phyloP scores from a whole-genome alignment of 2,888 invertebrate species.

The Pristionchus japonicus region DNA sequence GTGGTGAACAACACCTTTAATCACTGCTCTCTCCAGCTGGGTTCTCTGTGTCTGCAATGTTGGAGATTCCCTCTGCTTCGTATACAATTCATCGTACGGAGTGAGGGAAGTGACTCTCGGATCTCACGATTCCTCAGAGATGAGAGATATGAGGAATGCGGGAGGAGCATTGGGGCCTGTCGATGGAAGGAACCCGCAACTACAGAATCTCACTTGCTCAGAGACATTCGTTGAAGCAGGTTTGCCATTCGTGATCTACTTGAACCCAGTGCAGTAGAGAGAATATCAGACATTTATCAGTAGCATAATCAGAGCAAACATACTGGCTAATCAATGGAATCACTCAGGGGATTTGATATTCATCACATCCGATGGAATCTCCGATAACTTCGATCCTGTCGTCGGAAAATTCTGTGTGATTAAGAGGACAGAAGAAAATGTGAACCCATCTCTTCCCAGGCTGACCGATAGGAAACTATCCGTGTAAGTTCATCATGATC shows the following conservation, averaged over 20 bases:
- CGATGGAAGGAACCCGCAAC: slow-evolving; percentile 87
- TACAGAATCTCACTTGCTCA: slow-evolving; percentile 86
- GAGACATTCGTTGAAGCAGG: slow-evolving; percentile 84
- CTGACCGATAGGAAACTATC: slow-evolving; percentile 55
- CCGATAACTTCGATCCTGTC: slow-evolving; percentile 92
- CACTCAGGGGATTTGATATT: slow-evolving; percentile 85
- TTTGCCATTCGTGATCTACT: not conserved
- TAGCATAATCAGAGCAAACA: not conserved
- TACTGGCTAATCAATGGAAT: not conserved
- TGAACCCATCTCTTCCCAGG: slow-evolving; percentile 57
- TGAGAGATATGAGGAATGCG: slow-evolving; percentile 90
- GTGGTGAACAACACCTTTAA: not conserved
- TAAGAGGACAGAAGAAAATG: slow-evolving; percentile 62
- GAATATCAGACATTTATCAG: not conserved
- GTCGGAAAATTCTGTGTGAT: slow-evolving; percentile 86
- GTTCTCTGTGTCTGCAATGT: slow-evolving; percentile 90
- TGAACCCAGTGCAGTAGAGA: not conserved
- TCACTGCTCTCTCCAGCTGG: slow-evolving; percentile 72
- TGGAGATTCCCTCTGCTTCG: slow-evolving; percentile 90
- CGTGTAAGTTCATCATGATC: slow-evolving; percentile 49
- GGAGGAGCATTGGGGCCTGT: slow-evolving; percentile 90
- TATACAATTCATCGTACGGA: slow-evolving; percentile 85
- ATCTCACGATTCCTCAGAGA: slow-evolving; percentile 87
- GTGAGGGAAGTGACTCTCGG: slow-evolving; percentile 82
- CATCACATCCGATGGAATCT: slow-evolving; percentile 90